These are phyloP conservation scores for Prochilodus magdalenae DNA, from an alignment of 2,113 vertebrate species.

Conservation along the genomic window DNA sequence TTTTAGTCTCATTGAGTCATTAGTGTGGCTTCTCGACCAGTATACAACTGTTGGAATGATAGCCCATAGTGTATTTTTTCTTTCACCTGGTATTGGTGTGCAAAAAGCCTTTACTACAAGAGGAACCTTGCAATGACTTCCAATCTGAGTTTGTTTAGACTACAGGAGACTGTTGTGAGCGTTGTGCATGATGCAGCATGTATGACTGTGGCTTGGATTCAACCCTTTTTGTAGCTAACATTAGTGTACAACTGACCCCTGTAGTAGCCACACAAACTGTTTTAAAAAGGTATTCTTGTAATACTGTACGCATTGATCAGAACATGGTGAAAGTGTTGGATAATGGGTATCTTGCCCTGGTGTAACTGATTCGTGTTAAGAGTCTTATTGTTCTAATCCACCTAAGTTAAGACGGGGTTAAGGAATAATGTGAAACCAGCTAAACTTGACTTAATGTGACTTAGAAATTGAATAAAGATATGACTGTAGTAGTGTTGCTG, in stretches of 20 bases:
- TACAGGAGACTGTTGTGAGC: not conserved
- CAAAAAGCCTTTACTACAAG: constrained; percentile 1
- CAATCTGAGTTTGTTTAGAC: not conserved
- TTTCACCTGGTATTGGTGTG: constrained; percentile 33
- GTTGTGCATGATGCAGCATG: constrained; percentile 6
- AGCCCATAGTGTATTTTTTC: not conserved
- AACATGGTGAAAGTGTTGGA: too few relatives aligned
- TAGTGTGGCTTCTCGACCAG: not conserved
- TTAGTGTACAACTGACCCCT: not conserved
- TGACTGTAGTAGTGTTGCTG: too few relatives aligned
- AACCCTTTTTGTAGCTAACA: not conserved
- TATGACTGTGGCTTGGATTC: not conserved
- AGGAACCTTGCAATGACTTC: not conserved
- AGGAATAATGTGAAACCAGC: not conserved
- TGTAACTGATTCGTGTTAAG: constrained; percentile 34
- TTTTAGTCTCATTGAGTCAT: not conserved
- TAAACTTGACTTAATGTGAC: not conserved
- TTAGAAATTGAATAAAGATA: not conserved
- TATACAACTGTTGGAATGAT: not conserved
- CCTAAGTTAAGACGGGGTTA: not conserved
- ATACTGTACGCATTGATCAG: too few relatives aligned
- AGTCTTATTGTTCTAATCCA: constrained; percentile 33
- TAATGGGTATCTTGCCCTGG: not conserved
- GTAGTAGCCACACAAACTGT: not conserved
- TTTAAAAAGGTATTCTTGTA: too few relatives aligned